phyloP scores from a whole-genome alignment of 2,797 vertebrate genomes.

The Eremophila alpestris region DNA sequence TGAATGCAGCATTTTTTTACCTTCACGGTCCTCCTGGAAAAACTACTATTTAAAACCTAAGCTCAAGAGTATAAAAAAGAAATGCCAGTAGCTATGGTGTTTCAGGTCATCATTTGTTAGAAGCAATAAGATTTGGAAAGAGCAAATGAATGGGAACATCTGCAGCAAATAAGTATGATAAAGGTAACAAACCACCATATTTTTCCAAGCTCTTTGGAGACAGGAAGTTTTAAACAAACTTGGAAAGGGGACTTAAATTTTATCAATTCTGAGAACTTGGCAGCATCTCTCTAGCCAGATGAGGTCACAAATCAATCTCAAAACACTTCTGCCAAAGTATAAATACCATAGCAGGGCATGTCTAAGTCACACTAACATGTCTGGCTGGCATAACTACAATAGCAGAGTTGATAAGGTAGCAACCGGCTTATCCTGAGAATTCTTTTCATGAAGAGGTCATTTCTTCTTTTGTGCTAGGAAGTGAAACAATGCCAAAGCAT shows the following conservation, averaged over 20 bases:
- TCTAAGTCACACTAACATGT: constrained; percentile 60
- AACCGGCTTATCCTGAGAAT: constrained; percentile 68
- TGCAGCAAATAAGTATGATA: background rate
- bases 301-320: constrained; percentile 71
- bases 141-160: background rate
- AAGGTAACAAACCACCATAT: background rate
- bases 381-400: constrained; percentile 66
- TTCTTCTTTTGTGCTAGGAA: constrained; percentile 67
- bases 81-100: background rate
- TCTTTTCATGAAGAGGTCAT: constrained; percentile 76
- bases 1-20: background rate
- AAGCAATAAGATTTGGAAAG: background rate
- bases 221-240: constrained; percentile 17
- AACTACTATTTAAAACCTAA: constrained; percentile 7
- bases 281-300: constrained; percentile 50
- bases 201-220: background rate
- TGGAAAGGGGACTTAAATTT: background rate
- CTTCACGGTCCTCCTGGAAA: background rate
- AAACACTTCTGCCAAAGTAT: constrained; percentile 57
- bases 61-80: background rate
- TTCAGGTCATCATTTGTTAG: background rate
- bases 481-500: constrained; percentile 56
- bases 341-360: constrained; percentile 66
- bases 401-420: constrained; percentile 72
- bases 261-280: constrained; percentile 53